Conservation (phyloP, 2,113 vertebrate species). For the Zosterops pallidus region DNA sequence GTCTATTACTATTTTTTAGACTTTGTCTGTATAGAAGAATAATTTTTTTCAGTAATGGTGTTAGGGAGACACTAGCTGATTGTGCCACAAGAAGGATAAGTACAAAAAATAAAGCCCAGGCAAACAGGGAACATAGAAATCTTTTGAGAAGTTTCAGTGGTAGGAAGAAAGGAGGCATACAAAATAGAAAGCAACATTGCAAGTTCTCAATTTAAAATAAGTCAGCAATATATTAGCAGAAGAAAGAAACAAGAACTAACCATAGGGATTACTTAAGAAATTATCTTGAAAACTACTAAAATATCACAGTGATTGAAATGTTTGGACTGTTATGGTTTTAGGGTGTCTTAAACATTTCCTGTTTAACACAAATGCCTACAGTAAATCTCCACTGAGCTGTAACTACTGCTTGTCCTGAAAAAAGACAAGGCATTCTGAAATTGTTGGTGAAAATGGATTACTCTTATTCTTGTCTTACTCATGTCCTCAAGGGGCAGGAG, state of each 20-base stretch:
- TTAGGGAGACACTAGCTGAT: background rate
- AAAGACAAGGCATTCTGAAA: background rate
- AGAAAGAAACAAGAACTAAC: background rate
- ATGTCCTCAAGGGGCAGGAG: background rate
- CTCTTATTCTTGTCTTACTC: background rate
- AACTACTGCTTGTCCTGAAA: background rate
- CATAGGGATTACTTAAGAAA: background rate
- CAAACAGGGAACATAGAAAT: background rate
- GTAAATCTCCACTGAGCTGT: background rate
- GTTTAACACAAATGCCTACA: background rate
- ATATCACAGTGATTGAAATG: background rate
- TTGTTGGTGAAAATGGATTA: background rate
- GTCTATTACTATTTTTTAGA: background rate
- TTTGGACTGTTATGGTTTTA: background rate
- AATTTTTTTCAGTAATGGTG: background rate
- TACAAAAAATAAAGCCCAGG: background rate
- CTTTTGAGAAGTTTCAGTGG: background rate
- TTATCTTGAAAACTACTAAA: background rate
- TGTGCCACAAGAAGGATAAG: background rate
- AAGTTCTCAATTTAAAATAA: background rate
- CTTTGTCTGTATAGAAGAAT: background rate
- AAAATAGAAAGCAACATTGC: background rate
- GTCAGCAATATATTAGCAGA: background rate
- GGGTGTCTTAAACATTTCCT: background rate
- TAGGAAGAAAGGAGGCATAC: background rate